These are phyloP conservation scores for Salvelinus alpinus DNA, from an alignment of 2,113 vertebrate species.

Conservation along the genomic window DNA sequence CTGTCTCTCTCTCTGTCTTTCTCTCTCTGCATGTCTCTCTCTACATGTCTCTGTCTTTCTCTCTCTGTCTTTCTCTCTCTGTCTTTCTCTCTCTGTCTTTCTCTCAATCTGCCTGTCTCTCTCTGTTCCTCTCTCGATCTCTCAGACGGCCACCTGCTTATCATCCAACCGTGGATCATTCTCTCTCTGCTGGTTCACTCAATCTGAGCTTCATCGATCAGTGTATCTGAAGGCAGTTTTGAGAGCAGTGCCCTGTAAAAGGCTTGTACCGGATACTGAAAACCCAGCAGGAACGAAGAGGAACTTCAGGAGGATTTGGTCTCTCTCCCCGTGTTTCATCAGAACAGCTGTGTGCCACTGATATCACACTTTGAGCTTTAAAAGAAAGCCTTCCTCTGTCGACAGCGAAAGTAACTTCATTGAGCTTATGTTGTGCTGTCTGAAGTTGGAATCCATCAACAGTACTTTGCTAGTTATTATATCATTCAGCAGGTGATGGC, in stretches of 20 bases:
- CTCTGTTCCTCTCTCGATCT: too few species aligned
- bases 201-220: conserved; percentile 28
- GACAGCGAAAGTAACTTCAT: too few species aligned
- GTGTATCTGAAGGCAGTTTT: conserved; percentile 11
- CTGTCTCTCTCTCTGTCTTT: too few species aligned
- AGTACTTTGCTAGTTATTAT: too few species aligned
- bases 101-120: not conserved
- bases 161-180: conserved; percentile 29
- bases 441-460: too few species aligned
- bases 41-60: not conserved
- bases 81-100: not conserved
- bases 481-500: too few species aligned
- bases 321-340: conserved; percentile 6
- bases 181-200: conserved; percentile 18
- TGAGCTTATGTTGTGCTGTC: too few species aligned
- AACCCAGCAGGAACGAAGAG: not conserved
- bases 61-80: not conserved
- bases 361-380: conserved; percentile 5
- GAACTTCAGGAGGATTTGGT: not conserved
- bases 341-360: not conserved
- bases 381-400: not conserved
- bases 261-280: not conserved
- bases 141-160: conserved; percentile 5
- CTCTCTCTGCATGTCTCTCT: too few species aligned
- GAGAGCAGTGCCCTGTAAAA: not conserved